Evolutionary conservation across 2,797 vertebrate genomes (phyloP).

Genomic region (Esox lucius): DNA sequence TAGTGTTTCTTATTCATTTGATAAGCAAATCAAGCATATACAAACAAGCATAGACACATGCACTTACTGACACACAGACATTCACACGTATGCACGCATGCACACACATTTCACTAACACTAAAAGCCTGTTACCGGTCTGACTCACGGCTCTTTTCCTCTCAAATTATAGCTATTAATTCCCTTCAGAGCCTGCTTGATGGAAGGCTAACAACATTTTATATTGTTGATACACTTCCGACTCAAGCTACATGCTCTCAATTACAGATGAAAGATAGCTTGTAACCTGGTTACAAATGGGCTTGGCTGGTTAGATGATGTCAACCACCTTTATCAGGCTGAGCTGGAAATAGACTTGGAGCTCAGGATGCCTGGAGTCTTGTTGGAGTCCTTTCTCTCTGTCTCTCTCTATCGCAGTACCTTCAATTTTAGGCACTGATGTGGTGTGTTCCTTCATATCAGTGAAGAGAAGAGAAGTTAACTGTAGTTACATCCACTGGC

Average conservation of each 20-base stretch:
- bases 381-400: conserved; percentile 38
- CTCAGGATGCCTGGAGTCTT: conserved; percentile 34
- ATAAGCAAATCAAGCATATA: not conserved
- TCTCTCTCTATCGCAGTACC: conserved; percentile 18
- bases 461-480: conserved; percentile 69
- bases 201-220: conserved; percentile 80
- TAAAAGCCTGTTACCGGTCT: conserved; percentile 57
- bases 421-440: conserved; percentile 16
- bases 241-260: conserved; percentile 74
- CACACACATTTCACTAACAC: conserved; percentile 61
- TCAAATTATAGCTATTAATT: conserved; percentile 79
- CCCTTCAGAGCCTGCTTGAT: conserved; percentile 74
- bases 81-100: not conserved
- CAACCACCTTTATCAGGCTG: conserved; percentile 73
- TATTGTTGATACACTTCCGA: conserved; percentile 77
- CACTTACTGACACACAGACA: conserved; percentile 1
- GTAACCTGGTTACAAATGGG: conserved; percentile 81
- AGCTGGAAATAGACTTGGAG: conserved; percentile 63
- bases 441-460: conserved; percentile 26
- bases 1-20: conserved; percentile 10
- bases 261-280: conserved; percentile 76
- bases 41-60: not conserved
- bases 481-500: conserved; percentile 54
- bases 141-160: conserved; percentile 58
- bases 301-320: conserved; percentile 74